Base-by-base conservation (phyloP, 2,888 invertebrate genomes). In the Dynastes hyllus region DNA sequence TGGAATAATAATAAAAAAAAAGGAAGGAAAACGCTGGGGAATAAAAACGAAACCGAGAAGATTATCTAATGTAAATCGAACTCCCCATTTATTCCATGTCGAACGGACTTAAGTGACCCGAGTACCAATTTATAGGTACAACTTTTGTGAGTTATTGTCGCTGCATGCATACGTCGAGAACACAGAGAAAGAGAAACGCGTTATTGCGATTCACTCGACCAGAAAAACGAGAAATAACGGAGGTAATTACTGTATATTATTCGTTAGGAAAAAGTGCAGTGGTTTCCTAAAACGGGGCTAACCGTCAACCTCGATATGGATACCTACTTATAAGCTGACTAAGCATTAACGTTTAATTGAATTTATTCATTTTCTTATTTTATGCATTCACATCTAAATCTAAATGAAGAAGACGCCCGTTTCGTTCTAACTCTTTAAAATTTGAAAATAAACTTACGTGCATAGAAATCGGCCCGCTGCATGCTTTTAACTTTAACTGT, bases 191-290 rank as follows among this genome's bases (percentile, higher is more conserved):
- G 32, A 71, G 55, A 29, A 32, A 37, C 29, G 55, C 37, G 45
- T 45, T 87, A 88, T 88, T 86, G 87, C 84, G 86, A 86, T 86
- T 85, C 86, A 86, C 84, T 85, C 86, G 85, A 87, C 86, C 87
- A 88, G 87, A 88, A 88, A 88, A 88, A 88, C 88, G 87, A 87
- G 86, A 85, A 87, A 87, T 88, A 87, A 87, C 86, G 84, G 83
- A 86, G 84, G 86, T 88, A 88, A 88, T 88, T 88, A 88, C 88
- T 87, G 87, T 86, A 87, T 87, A 86, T 85, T 83, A 83, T 84
- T 83, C 76, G 32, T 50, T 45, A 70, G 63, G 65, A 73, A 73
- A 78, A 77, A 61, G 69, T 77, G 50, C 50, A 32, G 51, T n/a
- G 63, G 69, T 77, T 55, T 77, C 55, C 58, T n/a, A 55, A 77